Percentiles rank a stretch among this genome's conserved stretches.
Conservation (phyloP, 2,888 invertebrate species). For the Troides aeacus region DNA sequence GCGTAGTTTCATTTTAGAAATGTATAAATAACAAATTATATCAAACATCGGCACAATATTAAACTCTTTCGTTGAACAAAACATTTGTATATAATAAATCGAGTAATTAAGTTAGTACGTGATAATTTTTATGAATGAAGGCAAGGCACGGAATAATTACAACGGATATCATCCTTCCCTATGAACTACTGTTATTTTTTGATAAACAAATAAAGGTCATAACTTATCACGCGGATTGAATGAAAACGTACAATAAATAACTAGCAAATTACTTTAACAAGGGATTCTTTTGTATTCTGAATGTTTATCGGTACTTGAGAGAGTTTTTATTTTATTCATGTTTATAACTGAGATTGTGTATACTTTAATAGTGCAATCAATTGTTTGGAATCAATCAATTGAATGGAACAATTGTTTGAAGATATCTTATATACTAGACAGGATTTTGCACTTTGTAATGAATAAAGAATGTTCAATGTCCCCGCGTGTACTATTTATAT, state of each 20-base stretch:
- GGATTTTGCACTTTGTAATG: neutral
- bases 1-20: neutral
- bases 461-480: constrained; percentile 3
- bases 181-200: neutral
- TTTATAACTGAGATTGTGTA: too few species aligned
- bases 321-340: too few species aligned
- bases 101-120: neutral
- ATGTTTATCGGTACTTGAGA: too few species aligned
- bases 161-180: neutral
- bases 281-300: neutral
- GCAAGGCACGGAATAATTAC: constrained; percentile 19
- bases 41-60: neutral
- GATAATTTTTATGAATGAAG: constrained; percentile 6
- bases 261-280: neutral
- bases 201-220: constrained; percentile 4
- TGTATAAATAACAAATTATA: neutral
- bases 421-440: neutral
- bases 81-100: neutral
- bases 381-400: too few species aligned
- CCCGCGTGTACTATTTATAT: constrained; percentile 65
- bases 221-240: neutral
- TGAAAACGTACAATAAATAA: neutral
- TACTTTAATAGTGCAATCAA: too few species aligned
- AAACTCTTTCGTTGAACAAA: neutral
- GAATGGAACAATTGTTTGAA: constrained; percentile 1